These are phyloP conservation scores for Tineola bisselliella DNA, from an alignment of 2,888 invertebrate genomes.

Conservation along the genomic window DNA sequence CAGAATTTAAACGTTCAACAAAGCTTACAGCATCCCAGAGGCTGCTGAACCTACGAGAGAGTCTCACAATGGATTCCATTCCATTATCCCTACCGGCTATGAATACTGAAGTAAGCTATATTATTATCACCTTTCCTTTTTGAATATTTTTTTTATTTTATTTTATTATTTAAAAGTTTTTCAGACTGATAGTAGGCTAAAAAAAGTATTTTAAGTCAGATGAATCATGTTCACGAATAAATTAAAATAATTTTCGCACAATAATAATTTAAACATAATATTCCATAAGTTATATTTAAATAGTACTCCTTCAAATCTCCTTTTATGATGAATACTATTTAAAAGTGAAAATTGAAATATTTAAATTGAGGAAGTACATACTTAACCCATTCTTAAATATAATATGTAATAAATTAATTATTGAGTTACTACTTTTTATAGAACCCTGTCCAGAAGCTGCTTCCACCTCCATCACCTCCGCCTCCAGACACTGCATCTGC, in stretches of 20 bases:
- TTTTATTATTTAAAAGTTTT: neutral
- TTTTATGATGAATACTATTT: no score
- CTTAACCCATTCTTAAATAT: no score
- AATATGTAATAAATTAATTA: neutral
- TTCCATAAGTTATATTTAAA: no score
- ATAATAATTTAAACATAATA: no score
- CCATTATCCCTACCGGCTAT: constrained; percentile 50
- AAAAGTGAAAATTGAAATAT: no score
- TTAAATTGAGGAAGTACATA: no score
- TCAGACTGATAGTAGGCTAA: no score
- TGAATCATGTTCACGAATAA: no score
- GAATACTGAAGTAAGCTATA: constrained; percentile 28
- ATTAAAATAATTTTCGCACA: no score
- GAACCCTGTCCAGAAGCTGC: no score
- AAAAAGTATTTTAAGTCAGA: no score
- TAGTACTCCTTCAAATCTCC: no score
- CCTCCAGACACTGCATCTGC: constrained; percentile 52
- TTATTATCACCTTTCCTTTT: neutral
- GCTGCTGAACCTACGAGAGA: constrained; percentile 49
- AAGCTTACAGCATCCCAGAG: constrained; percentile 53
- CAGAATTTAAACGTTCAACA: constrained; percentile 28
- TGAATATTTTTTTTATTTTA: neutral
- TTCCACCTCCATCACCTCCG: constrained; percentile 32
- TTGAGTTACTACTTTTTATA: neutral
- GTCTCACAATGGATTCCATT: constrained; percentile 50